phyloP scores from a whole-genome alignment of 2,888 invertebrate species.

The Sarcophaga caerulescens region DNA sequence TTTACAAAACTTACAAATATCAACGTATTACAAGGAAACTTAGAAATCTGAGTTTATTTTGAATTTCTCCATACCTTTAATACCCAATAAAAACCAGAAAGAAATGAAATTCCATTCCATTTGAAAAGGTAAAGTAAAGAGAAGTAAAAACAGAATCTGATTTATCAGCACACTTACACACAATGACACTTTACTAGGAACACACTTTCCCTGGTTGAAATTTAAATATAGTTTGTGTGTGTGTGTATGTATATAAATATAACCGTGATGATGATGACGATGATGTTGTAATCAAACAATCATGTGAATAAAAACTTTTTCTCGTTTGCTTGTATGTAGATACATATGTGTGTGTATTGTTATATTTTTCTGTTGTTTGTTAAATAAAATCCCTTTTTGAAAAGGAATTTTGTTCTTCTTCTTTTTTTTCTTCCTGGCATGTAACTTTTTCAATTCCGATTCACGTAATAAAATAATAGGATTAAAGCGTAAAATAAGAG shows the following conservation, averaged over 20 bases:
- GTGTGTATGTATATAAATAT: not conserved
- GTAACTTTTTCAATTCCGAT: constrained; percentile 71
- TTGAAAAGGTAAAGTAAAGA: too few species aligned
- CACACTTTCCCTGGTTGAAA: not conserved
- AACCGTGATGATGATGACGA: not conserved
- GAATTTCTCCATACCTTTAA: not conserved
- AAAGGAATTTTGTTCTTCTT: constrained; percentile 1
- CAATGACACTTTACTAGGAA: not conserved
- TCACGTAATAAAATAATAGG: constrained; percentile 74
- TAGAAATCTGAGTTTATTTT: constrained; percentile 13
- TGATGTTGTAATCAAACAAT: constrained; percentile 37
- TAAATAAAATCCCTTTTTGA: constrained; percentile 59
- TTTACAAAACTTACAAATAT: too few species aligned
- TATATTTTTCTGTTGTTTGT: not conserved
- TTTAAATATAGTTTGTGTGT: not conserved
- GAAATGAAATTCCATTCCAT: too few species aligned
- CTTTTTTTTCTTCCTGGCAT: not conserved
- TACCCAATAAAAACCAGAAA: too few species aligned
- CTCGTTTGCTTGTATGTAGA: not conserved
- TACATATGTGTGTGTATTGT: not conserved
- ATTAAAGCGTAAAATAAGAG: constrained; percentile 71
- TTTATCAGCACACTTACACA: not conserved
- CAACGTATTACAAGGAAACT: not conserved
- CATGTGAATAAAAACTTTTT: constrained; percentile 53
- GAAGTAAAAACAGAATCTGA: not conserved